Percentiles rank a stretch among this genome's conserved stretches.
Conservation (phyloP, 1,140 invertebrate genomes). For the Drosophila arawakana region DNA sequence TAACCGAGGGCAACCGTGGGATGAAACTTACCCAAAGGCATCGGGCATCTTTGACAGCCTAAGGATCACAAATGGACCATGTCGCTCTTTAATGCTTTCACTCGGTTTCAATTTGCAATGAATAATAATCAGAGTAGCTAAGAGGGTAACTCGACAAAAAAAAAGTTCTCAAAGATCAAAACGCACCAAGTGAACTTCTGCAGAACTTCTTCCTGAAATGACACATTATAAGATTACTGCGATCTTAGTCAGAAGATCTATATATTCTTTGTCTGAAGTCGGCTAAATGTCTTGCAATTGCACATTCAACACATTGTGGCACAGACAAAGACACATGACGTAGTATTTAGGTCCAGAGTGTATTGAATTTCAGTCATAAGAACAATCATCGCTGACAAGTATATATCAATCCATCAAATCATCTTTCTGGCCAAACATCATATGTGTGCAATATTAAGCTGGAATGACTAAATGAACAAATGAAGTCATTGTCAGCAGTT, state of each 20-base stretch:
- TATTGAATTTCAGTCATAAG: slow-evolving; percentile 26
- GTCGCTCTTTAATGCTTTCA: slow-evolving; percentile 58
- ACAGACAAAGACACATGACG: slow-evolving; percentile 32
- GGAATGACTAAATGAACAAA: slow-evolving; percentile 50
- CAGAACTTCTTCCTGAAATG: slow-evolving; percentile 4
- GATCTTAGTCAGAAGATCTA: slow-evolving; percentile 50
- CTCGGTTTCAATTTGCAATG: slow-evolving; percentile 37
- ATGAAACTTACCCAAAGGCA: slow-evolving; percentile 35
- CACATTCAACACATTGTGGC: slow-evolving; percentile 56
- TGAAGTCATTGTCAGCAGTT: slow-evolving; percentile 80
- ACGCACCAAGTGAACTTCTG: neutral
- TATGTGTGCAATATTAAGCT: slow-evolving; percentile 80
- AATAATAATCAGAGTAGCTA: slow-evolving; percentile 6
- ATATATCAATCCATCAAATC: slow-evolving; percentile 63
- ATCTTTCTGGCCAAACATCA: slow-evolving; percentile 23
- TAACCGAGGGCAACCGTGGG: slow-evolving; percentile 67
- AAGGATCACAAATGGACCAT: slow-evolving; percentile 73
- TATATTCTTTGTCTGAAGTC: slow-evolving; percentile 8
- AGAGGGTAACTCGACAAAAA: neutral
- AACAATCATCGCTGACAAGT: slow-evolving; percentile 48
- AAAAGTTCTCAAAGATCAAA: neutral
- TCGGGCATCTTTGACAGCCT: slow-evolving; percentile 17
- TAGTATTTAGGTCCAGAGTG: neutral
- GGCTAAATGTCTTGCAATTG: slow-evolving; percentile 45
- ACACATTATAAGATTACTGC: slow-evolving; percentile 39